Evolutionary conservation across 2,888 invertebrate species (phyloP).

Genomic region (Pimpla rufipes): DNA sequence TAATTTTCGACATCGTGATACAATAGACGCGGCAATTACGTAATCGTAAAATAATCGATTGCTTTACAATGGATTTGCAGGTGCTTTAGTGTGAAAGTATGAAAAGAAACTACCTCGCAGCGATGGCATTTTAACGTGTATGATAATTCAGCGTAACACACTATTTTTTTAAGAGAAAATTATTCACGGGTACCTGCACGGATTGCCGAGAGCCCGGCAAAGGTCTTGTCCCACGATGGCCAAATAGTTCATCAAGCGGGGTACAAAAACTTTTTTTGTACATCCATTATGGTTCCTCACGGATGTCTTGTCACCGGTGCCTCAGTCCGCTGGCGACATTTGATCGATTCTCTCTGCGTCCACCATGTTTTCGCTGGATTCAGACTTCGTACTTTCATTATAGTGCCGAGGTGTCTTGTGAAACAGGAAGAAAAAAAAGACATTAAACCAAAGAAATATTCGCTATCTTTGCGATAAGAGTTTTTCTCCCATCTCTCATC

Average conservation of each 20-base stretch:
- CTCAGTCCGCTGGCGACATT: constrained; percentile 73
- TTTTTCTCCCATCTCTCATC: too few species aligned
- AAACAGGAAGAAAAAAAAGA: constrained; percentile 38
- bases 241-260: constrained; percentile 97
- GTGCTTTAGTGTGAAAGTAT: too few species aligned
- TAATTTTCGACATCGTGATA: not conserved
- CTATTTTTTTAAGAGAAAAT: too few species aligned
- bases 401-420: constrained; percentile 45
- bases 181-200: constrained; percentile 89
- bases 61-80: not conserved
- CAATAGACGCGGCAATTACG: not conserved
- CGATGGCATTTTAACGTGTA: constrained; percentile 58
- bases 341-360: constrained; percentile 73
- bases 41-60: not conserved
- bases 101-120: too few species aligned
- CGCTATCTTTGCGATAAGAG: too few species aligned
- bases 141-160: too few species aligned
- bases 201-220: constrained; percentile 90
- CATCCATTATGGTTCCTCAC: constrained; percentile 84
- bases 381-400: constrained; percentile 79
- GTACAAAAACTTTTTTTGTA: constrained; percentile 93
- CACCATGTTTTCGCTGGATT: constrained; percentile 71
- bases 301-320: constrained; percentile 80
- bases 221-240: constrained; percentile 97
- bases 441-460: not conserved